Base-by-base conservation (phyloP, 2,888 invertebrate genomes). In the Cephus nigrinus region DNA sequence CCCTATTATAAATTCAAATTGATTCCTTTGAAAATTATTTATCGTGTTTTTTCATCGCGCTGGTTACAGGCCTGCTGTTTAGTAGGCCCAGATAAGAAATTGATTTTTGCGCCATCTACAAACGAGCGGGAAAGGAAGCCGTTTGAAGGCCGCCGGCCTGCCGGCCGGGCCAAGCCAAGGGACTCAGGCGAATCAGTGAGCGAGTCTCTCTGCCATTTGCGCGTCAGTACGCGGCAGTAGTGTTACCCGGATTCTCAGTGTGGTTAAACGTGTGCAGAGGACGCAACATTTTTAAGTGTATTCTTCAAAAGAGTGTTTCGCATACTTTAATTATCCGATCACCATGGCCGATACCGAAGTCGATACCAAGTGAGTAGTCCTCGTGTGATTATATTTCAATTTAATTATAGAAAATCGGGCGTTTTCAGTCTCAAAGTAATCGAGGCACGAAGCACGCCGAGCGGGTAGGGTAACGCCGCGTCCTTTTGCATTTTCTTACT, bases 341-440 rank as follows among this genome's bases (percentile, higher is more conserved):
- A 93, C 87, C 92, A 95, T 95, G 95, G 94, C 95, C 92, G 95
- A 95, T 92, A 92, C 92, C 82, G 92, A 88, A 82, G 92, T 93
- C 83, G 94, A 94, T 90, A 93, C 93, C 91, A 94, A 94, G 95
- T 95, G 93, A 95, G 95, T 94, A 89, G 82, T 84, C 85, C 4
- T 33, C 31, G 30, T 71, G 71, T 71, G 71, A 32, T 82, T 81
- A 77, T 79, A 30, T 75, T 85, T 81, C 75, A 68, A 76, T 55
- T 55, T 55, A 55, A 55, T 23, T 55, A 76, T 55, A 34, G 74
- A 55, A 35, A 32, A 76, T 31, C 35, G 72, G 68, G 33, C 75
- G 76, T 71, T 68, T 33, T 75, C 73, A 12, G 68, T 12, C 68
- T 77, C 75, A 75, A 75, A 40, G 74, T 68, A 55, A 36, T 40